phyloP scores from a whole-genome alignment of 2,113 vertebrate genomes.

The Tupaia chinensis region DNA sequence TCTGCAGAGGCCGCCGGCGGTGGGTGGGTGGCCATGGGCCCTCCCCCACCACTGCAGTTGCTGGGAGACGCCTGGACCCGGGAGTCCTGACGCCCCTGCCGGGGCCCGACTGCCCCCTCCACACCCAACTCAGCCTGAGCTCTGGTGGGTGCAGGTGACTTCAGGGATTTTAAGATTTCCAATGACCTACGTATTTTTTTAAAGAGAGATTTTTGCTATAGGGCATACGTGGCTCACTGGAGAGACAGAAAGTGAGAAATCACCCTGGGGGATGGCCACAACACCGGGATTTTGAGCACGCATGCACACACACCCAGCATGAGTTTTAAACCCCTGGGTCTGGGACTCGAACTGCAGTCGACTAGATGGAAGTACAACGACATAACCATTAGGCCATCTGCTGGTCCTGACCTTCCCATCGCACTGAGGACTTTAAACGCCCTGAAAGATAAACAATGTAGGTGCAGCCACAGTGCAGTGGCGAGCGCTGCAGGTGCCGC shows the following conservation, averaged over 20 bases:
- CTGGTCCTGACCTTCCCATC: background rate
- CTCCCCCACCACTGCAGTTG: no score
- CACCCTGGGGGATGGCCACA: no score
- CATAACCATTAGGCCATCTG: no score
- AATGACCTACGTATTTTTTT: background rate
- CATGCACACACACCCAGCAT: no score
- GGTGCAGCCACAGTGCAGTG: background rate
- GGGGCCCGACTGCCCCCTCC: background rate
- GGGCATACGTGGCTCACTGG: no score
- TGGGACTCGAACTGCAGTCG: no score
- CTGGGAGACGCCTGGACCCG: background rate
- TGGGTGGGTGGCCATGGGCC: background rate
- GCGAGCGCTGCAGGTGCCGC: background rate
- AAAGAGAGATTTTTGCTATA: no score
- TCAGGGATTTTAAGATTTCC: background rate
- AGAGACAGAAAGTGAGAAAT: no score
- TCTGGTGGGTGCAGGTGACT: background rate
- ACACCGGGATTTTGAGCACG: no score
- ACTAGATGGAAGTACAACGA: no score
- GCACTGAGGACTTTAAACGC: background rate
- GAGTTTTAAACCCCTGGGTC: no score
- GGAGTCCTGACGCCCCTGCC: background rate
- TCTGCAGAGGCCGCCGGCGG: background rate
- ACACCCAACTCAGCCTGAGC: background rate
- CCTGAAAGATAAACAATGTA: background rate